Percentiles rank a stretch among this genome's conserved stretches.
Conservation (phyloP, 2,113 vertebrate species). For the Callaeas wilsoni region DNA sequence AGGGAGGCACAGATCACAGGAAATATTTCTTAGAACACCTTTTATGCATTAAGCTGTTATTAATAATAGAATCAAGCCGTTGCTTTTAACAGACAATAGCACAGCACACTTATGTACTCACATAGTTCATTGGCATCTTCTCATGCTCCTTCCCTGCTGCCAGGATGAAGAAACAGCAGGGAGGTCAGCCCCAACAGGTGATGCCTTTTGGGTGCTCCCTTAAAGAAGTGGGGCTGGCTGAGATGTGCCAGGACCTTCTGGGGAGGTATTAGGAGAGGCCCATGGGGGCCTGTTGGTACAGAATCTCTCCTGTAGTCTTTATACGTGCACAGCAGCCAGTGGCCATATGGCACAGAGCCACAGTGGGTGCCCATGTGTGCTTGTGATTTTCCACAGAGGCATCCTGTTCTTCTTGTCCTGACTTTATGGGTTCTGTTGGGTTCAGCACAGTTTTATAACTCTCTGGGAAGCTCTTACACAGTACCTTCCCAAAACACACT, state of each 20-base stretch:
- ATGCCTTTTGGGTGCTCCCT: not conserved
- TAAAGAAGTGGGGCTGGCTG: not conserved
- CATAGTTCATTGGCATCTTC: not conserved
- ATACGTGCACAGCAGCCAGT: not conserved
- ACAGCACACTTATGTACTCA: rapidly evolving
- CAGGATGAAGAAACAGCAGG: not conserved
- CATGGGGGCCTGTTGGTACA: rapidly evolving
- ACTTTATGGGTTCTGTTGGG: not conserved
- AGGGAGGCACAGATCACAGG: not conserved
- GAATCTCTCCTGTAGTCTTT: not conserved
- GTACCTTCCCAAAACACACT: not conserved
- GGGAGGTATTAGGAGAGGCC: not conserved
- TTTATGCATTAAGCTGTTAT: not conserved
- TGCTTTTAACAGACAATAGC: not conserved
- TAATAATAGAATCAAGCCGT: not conserved
- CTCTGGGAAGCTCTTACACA: not conserved
- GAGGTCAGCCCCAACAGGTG: rapidly evolving
- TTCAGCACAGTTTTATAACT: not conserved
- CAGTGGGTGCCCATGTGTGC: too few species aligned
- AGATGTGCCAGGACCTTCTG: not conserved
- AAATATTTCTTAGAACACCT: not conserved
- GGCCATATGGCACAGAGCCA: not conserved
- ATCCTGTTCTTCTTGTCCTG: not conserved
- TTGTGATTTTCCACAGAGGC: not conserved
- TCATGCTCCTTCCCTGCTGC: not conserved